phyloP scores from a whole-genome alignment of 2,797 vertebrate genomes.

The Alosa sapidissima region DNA sequence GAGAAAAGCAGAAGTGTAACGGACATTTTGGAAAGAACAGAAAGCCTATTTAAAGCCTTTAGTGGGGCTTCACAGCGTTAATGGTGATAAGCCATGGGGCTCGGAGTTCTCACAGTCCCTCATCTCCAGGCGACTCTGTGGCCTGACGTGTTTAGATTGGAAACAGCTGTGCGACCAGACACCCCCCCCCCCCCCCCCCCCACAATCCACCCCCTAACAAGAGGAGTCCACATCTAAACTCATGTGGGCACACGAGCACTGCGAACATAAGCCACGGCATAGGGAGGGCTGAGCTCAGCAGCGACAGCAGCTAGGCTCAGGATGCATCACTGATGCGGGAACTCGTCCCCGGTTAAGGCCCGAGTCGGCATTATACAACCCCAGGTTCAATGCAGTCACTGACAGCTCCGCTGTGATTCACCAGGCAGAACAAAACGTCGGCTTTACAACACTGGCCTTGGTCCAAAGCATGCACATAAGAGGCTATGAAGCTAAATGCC shows the following conservation, averaged over 20 bases:
- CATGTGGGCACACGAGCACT: neutral
- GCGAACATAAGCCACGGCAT: neutral
- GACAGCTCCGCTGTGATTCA: neutral
- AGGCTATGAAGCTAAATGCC: neutral
- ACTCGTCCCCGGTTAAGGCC: neutral
- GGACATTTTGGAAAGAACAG: neutral
- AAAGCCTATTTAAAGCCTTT: neutral
- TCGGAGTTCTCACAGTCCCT: neutral
- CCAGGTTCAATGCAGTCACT: neutral
- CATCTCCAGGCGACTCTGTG: neutral
- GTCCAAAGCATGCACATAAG: neutral
- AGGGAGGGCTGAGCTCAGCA: neutral
- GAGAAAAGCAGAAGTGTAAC: neutral
- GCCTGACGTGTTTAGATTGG: neutral
- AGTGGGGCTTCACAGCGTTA: neutral
- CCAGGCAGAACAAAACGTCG: neutral
- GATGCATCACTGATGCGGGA: neutral
- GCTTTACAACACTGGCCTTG: conserved; percentile 11
- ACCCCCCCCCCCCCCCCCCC: no score
- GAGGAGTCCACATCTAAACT: neutral
- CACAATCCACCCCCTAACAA: neutral
- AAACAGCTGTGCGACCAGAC: neutral
- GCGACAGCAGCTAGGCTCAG: neutral
- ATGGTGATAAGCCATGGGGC: neutral
- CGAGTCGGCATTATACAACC: neutral